Evolutionary conservation across 2,797 vertebrate species (phyloP).

Genomic region (Syngnathus rostellatus): DNA sequence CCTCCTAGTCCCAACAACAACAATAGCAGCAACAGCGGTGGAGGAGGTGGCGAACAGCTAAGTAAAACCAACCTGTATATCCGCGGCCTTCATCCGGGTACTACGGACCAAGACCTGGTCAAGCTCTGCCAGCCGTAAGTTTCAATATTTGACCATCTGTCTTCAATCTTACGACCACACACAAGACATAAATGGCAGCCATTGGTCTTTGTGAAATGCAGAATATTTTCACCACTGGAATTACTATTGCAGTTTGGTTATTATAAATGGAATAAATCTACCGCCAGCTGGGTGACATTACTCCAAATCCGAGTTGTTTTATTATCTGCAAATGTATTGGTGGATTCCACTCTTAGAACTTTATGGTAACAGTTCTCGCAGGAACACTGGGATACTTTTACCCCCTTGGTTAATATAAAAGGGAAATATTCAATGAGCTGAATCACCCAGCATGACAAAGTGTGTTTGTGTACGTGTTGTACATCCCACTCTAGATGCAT

Average conservation of each 20-base stretch:
- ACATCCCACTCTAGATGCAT: not conserved
- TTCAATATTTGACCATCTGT: not conserved
- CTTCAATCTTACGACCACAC: too few species aligned
- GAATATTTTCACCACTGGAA: not conserved
- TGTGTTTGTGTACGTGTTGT: not conserved
- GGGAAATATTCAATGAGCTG: not conserved
- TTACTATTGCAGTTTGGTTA: not conserved
- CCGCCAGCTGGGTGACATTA: not conserved
- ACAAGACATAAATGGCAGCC: not conserved
- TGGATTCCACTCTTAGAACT: not conserved
- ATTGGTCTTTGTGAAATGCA: not conserved
- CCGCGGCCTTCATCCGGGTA: slow-evolving; percentile 85
- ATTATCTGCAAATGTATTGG: not conserved
- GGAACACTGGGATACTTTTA: not conserved
- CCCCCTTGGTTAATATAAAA: not conserved
- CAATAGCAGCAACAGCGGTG: slow-evolving; percentile 71
- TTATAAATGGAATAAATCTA: not conserved
- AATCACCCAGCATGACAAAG: not conserved
- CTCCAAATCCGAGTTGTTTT: not conserved
- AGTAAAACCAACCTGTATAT: slow-evolving; percentile 96
- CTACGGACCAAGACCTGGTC: slow-evolving; percentile 91
- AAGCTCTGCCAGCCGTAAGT: slow-evolving; percentile 94
- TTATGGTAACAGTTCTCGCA: not conserved
- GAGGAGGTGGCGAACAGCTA: slow-evolving; percentile 76
- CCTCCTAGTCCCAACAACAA: slow-evolving; percentile 83